A percentile compares a stretch with the other conserved stretches of the same genome.
Evolutionary conservation across 2,888 invertebrate genomes (phyloP).

Genomic region (Stramonita haemastoma): DNA sequence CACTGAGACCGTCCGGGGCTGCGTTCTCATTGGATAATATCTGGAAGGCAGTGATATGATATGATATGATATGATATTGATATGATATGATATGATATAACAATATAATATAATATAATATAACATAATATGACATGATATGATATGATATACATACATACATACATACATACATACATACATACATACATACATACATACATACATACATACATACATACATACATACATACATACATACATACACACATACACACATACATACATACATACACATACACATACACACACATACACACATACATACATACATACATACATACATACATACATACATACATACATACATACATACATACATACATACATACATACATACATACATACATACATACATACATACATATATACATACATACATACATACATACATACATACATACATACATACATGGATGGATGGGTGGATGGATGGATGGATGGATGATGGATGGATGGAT

Average conservation of each 20-base stretch:
- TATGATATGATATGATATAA: too few relatives aligned
- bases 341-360: neutral
- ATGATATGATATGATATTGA: too few relatives aligned
- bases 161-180: too few relatives aligned
- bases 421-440: conserved; percentile 6
- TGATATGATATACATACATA: too few relatives aligned
- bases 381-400: neutral
- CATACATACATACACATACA: neutral
- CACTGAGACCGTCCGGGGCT: conserved; percentile 29
- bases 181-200: neutral
- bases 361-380: conserved; percentile 1
- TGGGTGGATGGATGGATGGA: neutral
- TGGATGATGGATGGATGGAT: neutral
- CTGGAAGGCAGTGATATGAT: conserved; percentile 25
- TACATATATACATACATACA: neutral
- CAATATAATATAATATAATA: neutral
- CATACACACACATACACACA: neutral
- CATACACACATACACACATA: neutral
- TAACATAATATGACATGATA: neutral
- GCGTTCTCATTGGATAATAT: conserved; percentile 44
- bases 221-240: neutral
- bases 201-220: neutral
- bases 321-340: neutral
- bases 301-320: neutral
- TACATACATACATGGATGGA: neutral